These are phyloP conservation scores for Caenorhabditis sp. DNA, from an alignment of 2,888 invertebrate genomes.

Conservation along the genomic window DNA sequence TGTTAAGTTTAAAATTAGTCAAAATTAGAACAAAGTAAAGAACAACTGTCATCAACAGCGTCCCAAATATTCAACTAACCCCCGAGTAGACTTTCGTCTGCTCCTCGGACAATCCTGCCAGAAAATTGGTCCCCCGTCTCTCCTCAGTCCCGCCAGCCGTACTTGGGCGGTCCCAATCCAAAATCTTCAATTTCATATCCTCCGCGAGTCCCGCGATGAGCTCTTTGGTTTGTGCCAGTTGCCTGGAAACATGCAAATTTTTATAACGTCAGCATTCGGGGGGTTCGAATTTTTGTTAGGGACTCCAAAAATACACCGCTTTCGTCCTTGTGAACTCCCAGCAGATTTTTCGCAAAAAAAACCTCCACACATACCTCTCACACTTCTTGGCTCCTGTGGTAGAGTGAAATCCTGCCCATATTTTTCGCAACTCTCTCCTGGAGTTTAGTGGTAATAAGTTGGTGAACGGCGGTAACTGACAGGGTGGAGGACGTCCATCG, in stretches of 20 bases:
- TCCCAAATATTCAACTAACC: slow-evolving; percentile 9
- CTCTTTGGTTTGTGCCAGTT: slow-evolving; percentile 64
- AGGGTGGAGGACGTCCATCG: slow-evolving; percentile 46
- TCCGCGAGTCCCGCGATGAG: slow-evolving; percentile 60
- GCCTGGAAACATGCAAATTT: slow-evolving; percentile 44
- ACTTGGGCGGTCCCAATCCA: slow-evolving; percentile 57
- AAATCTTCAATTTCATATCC: slow-evolving; percentile 61
- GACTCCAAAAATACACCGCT: too few species aligned
- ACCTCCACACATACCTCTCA: slow-evolving; percentile 41
- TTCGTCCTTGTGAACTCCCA: too few species aligned
- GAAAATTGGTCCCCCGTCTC: slow-evolving; percentile 46
- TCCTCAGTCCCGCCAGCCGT: slow-evolving; percentile 11
- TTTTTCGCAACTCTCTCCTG: slow-evolving; percentile 62
- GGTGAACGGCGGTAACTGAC: slow-evolving; percentile 61
- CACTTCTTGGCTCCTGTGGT: slow-evolving; percentile 60
- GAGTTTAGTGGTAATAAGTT: slow-evolving; percentile 62
- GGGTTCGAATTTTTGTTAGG: background rate
- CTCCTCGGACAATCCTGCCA: slow-evolving; percentile 57
- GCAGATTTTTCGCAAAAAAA: background rate
- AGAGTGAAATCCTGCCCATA: slow-evolving; percentile 64
- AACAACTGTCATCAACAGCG: too few species aligned
- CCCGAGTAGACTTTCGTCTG: slow-evolving; percentile 48
- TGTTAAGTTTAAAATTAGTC: background rate
- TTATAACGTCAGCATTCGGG: background rate
- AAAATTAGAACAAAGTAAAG: background rate